Evolutionary conservation across 2,797 vertebrate species (phyloP), one percentile per base, ranked within the genome.

Genomic region (Semaprochilodus insignis): DNA sequence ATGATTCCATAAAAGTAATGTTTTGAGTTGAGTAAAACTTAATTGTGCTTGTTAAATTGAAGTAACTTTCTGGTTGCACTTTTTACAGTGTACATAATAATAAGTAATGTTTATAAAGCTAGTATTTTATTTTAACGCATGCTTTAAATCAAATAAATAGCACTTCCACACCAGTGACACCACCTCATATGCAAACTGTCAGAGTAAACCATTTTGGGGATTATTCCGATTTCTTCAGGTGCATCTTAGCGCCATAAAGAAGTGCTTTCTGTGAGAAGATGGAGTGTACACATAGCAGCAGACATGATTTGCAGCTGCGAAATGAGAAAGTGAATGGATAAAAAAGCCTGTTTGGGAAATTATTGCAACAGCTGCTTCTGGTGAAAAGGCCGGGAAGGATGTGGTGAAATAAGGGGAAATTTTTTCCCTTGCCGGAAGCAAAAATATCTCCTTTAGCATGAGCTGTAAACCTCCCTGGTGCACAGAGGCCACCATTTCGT

Each of bases 291-390:
- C 11, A 19, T 69, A 21, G 87, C 75, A 34, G 77, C 65, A 44
- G 66, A 70, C 44, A 10, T 6, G 19, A 74, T 73, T 67, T 76
- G 83, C 81, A 77, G 31, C 19, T 74, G 71, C 83, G 71, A 83
- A 51, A 85, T 44, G 51, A 78, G 52, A 87, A 83, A 85, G 57
- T 80, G 74, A 85, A 85, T 71, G 76, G 73, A 74, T 80, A 81
- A 81, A 31, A 3, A 75, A 77, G 76, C 86, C 81, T 85, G 77
- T 90, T 84, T 84, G 82, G 59, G 63, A 87, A 84, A 87, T 87
- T 67, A 83, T 81, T 81, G 78, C 67, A 85, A 88, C 85, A 87
- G 83, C 86, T 88, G 86, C 81, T 86, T 6, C 83, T 82, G 77
- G 63, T 63, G 78, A 25, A 63, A 73, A 65, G 55, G 31, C 65